Conservation (phyloP, 2,113 vertebrate species). For the Peromyscus maniculatus region DNA sequence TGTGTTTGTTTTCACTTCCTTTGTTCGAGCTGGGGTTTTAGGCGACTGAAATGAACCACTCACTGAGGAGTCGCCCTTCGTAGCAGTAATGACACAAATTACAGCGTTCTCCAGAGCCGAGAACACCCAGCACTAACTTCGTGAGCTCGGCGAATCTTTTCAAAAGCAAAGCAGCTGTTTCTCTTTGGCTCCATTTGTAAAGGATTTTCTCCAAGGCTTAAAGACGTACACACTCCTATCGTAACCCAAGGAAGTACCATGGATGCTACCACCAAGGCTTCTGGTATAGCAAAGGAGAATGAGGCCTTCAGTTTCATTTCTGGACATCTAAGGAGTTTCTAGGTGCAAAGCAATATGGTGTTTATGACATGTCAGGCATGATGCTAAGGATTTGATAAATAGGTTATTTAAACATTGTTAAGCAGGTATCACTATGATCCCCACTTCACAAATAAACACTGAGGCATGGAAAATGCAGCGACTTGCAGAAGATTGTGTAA, state of each 20-base stretch:
- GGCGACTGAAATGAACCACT: constrained; percentile 81
- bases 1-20: constrained; percentile 85
- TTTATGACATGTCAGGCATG: not conserved
- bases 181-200: constrained; percentile 68
- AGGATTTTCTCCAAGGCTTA: constrained; percentile 63
- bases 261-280: not conserved
- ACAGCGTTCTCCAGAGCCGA: constrained; percentile 86
- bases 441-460: not conserved
- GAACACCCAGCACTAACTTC: constrained; percentile 88
- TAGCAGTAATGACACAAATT: constrained; percentile 87
- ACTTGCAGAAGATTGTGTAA: not conserved
- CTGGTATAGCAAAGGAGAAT: not conserved
- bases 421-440: not conserved
- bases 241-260: not conserved
- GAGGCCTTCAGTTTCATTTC: not conserved
- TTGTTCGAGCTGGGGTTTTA: constrained; percentile 81
- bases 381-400: not conserved
- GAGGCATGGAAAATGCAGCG: not conserved
- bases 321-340: not conserved
- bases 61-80: constrained; percentile 84
- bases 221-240: constrained; percentile 64
- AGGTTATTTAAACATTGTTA: not conserved
- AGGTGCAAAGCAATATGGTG: not conserved
- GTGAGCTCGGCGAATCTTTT: constrained; percentile 85
- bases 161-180: constrained; percentile 86